Conservation (phyloP, 35 echinoderm and acorn worm species). For the Apostichopus japonicus region DNA sequence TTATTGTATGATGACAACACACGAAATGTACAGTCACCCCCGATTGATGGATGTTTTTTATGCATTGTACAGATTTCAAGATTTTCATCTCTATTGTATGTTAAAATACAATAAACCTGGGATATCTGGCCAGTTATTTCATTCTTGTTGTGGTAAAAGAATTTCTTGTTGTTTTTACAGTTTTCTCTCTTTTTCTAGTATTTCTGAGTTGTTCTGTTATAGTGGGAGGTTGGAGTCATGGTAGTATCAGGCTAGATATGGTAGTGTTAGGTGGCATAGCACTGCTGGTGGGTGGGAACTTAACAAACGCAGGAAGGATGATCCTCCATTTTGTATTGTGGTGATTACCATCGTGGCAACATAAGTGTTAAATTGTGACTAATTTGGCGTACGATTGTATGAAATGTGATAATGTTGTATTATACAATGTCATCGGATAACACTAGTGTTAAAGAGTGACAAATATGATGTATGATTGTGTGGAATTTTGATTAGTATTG, state of each 20-base stretch:
- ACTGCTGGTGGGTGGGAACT: not conserved
- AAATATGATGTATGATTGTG: no score
- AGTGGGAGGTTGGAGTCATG: not conserved
- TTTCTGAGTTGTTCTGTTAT: not conserved
- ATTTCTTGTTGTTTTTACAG: not conserved
- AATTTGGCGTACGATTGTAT: no score
- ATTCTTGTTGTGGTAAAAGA: not conserved
- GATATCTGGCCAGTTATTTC: not conserved
- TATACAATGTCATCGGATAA: no score
- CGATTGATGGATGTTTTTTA: not conserved
- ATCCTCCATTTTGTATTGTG: no score
- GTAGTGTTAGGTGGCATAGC: not conserved
- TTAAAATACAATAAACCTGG: not conserved
- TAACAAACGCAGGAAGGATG: no score
- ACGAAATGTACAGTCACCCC: no score
- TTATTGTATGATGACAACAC: no score
- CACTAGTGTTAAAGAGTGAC: no score
- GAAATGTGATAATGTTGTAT: no score
- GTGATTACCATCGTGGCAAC: no score
- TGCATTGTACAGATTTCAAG: not conserved
- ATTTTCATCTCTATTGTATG: not conserved
- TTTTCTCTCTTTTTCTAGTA: not conserved
- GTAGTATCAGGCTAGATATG: not conserved
- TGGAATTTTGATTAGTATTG: no score
- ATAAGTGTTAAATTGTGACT: no score